Evolutionary conservation across 2,888 invertebrate genomes (phyloP), one percentile per base, ranked within the genome.

Genomic region (Apotomis turbidana): DNA sequence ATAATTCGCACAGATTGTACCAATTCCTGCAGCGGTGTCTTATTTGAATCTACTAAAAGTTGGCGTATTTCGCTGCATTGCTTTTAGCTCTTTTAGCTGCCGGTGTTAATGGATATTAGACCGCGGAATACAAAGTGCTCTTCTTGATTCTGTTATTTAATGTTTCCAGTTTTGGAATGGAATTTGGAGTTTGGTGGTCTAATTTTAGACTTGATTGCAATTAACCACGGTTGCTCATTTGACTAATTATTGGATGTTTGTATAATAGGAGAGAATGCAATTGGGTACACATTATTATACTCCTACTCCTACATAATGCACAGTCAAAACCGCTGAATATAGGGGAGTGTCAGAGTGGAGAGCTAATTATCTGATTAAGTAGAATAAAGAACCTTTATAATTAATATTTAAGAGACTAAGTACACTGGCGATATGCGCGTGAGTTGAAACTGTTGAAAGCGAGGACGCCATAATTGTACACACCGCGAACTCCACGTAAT

Each of bases 91-190:
- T 12, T 69, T 55, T 46, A 62, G 62, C 41, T 55, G 4, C 41
- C 59, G 27, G 36, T 13, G 67, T 36, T 68, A 72, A 72, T 72
- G 72, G 68, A 68, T 62, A 54, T 63, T 58, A 72, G 68, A 72
- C 72, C 68, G 15, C 63, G 59, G 71, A 68, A 68, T 72, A 58
- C 58, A 71, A 71, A 71, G 41, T 55, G 51, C 15, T 38, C 52
- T 36, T 5, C 46, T 10, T 27, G 71, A 71, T 61, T 71, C 57
- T 49, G 57, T 44, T 67, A 38, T 66, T 71, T 71, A 61, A 62
- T 61, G n/a, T 46, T n/a, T 2, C 38, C 49, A 44, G 55, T 67
- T 67, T 55, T 41, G 54, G 49, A 38, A 51, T 49, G 46, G 38
- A 6, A 55, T 62, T 57, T 55, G 13, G 55, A 10, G 10, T 49